These are phyloP conservation scores for Paramisgurnus dabryanus DNA, from an alignment of 2,113 vertebrate species.

Conservation along the genomic window DNA sequence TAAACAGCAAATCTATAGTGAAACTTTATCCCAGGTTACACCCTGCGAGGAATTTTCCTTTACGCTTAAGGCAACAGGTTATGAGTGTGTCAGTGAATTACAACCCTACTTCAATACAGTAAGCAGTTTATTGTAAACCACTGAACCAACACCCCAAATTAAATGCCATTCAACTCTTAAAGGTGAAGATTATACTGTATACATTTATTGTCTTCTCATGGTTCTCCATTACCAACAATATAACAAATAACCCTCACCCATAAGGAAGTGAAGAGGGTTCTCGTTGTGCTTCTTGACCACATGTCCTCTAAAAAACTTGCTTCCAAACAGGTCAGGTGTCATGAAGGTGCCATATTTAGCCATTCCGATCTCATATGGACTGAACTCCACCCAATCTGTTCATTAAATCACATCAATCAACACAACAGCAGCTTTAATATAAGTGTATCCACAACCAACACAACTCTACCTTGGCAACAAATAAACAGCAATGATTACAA, in stretches of 20 bases:
- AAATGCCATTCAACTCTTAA: background rate
- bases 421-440: background rate
- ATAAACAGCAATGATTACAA: background rate
- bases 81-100: background rate
- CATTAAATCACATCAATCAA: slow-evolving; percentile 46
- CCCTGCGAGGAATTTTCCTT: background rate
- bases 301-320: slow-evolving; percentile 98
- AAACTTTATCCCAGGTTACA: background rate
- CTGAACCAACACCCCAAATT: slow-evolving; percentile 11
- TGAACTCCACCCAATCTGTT: slow-evolving; percentile 98
- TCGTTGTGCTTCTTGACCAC: slow-evolving; percentile 89
- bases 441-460: background rate
- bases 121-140: background rate
- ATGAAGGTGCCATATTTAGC: slow-evolving; percentile 98
- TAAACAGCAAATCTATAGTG: background rate
- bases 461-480: background rate
- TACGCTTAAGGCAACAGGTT: background rate
- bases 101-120: background rate
- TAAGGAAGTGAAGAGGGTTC: slow-evolving; percentile 96
- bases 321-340: slow-evolving; percentile 93
- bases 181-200: background rate
- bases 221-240: background rate
- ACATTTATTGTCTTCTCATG: background rate
- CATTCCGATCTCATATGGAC: slow-evolving; percentile 97
- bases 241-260: slow-evolving; percentile 81